Evolutionary conservation across 1,140 invertebrate species (phyloP).

Genomic region (Cyclina sinensis): DNA sequence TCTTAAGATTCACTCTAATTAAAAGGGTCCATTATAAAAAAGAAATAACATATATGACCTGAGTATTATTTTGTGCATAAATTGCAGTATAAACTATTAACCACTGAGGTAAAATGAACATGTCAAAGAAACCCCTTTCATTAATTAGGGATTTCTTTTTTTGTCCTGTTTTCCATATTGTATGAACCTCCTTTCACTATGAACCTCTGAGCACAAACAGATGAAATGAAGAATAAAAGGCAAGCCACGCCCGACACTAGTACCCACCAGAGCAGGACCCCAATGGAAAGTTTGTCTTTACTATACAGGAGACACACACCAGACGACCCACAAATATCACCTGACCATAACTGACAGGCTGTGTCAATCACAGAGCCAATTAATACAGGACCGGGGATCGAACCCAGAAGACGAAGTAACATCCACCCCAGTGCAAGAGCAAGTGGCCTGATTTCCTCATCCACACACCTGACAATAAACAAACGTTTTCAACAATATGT

Average conservation of each 20-base stretch:
- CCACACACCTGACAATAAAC: slow-evolving; percentile 67
- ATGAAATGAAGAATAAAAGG: slow-evolving; percentile 49
- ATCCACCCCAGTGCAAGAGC: slow-evolving; percentile 69
- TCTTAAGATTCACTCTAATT: too few species aligned
- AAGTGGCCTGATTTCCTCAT: slow-evolving; percentile 61
- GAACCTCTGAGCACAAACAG: slow-evolving; percentile 24
- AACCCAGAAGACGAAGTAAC: slow-evolving; percentile 71
- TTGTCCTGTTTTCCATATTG: not conserved
- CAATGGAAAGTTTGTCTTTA: slow-evolving; percentile 77
- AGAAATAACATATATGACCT: too few species aligned
- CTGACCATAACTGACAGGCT: slow-evolving; percentile 84
- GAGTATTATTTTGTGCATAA: too few species aligned
- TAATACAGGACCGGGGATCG: slow-evolving; percentile 85
- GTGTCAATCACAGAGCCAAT: slow-evolving; percentile 82
- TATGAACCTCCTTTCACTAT: not conserved
- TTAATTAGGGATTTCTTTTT: slow-evolving; percentile 21
- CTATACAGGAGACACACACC: slow-evolving; percentile 84
- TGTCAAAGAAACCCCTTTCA: not conserved
- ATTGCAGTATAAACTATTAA: too few species aligned
- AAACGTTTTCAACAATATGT: too few species aligned
- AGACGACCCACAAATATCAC: slow-evolving; percentile 76
- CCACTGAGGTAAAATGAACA: too few species aligned
- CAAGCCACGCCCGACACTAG: slow-evolving; percentile 61
- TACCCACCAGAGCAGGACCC: slow-evolving; percentile 66
- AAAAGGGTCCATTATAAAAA: too few species aligned